phyloP scores from a whole-genome alignment of 2,797 vertebrate genomes.

The Lemur catta region DNA sequence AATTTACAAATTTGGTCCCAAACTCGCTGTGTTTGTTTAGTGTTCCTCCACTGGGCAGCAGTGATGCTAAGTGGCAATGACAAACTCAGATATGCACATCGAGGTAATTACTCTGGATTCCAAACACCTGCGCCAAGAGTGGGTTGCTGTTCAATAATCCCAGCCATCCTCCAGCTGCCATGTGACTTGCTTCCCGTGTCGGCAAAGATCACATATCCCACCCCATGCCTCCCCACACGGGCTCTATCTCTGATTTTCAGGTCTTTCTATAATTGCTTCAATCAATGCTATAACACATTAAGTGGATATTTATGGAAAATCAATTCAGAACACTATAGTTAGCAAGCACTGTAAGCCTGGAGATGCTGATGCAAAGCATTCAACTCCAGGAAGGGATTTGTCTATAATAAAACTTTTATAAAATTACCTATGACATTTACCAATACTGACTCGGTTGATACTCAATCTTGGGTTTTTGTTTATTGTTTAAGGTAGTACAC shows the following conservation, averaged over 20 bases:
- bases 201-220: not conserved
- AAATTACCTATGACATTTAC: constrained; percentile 27
- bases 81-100: constrained; percentile 54
- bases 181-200: not conserved
- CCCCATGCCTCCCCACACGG: not conserved
- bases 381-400: constrained; percentile 7
- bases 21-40: constrained; percentile 53
- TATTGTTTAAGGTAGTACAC: not conserved
- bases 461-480: constrained; percentile 13
- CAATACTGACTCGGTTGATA: not conserved
- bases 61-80: constrained; percentile 52
- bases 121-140: constrained; percentile 62
- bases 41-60: constrained; percentile 19
- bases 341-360: constrained; percentile 20
- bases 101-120: constrained; percentile 55
- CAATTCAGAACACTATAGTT: constrained; percentile 63
- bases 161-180: not conserved
- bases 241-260: constrained; percentile 58
- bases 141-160: not conserved
- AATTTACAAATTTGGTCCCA: constrained; percentile 53
- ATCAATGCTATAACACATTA: constrained; percentile 53
- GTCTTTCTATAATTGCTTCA: constrained; percentile 58
- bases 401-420: constrained; percentile 18
- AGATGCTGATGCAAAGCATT: constrained; percentile 22
- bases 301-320: constrained; percentile 68